Percentiles rank a stretch among this genome's conserved stretches.
Evolutionary conservation across 1,140 invertebrate species (phyloP).

Genomic region (Conopomorpha cramerella): DNA sequence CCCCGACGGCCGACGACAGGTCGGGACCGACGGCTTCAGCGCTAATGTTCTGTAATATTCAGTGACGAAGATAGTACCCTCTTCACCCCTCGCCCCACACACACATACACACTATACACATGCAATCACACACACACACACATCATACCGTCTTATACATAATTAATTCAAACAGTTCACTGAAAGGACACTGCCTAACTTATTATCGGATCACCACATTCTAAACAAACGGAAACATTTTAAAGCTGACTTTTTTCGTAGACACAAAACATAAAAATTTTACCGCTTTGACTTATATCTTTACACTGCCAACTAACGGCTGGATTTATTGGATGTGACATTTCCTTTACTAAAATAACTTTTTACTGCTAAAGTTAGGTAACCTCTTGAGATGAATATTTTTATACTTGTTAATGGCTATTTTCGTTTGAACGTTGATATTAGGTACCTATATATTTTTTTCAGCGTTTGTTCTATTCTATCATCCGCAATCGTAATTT

Average conservation of each 20-base stretch:
- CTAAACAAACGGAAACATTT: slow-evolving; percentile 33
- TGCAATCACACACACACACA: no score
- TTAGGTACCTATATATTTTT: no score
- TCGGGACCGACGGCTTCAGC: slow-evolving; percentile 20
- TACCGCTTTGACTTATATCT: slow-evolving; percentile 14
- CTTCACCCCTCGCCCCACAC: no score
- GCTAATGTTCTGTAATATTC: slow-evolving; percentile 16
- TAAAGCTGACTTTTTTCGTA: slow-evolving; percentile 25
- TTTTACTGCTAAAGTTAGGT: slow-evolving; percentile 4
- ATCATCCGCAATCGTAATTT: no score
- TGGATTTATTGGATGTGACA: slow-evolving; percentile 19
- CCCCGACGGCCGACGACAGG: slow-evolving; percentile 17
- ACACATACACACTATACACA: no score
- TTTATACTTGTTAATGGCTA: no score
- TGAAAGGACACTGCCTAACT: no score
- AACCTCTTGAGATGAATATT: not conserved
- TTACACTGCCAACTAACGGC: slow-evolving; percentile 16
- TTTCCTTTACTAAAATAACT: slow-evolving; percentile 12
- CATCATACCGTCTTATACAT: no score
- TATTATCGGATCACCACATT: no score
- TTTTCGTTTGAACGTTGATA: no score
- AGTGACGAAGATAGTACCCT: no score
- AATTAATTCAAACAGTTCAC: slow-evolving; percentile 43
- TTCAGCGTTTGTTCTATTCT: no score
- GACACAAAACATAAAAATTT: slow-evolving; percentile 17